phyloP scores from a whole-genome alignment of 2,888 invertebrate genomes.

The Ctenicera cuprea region DNA sequence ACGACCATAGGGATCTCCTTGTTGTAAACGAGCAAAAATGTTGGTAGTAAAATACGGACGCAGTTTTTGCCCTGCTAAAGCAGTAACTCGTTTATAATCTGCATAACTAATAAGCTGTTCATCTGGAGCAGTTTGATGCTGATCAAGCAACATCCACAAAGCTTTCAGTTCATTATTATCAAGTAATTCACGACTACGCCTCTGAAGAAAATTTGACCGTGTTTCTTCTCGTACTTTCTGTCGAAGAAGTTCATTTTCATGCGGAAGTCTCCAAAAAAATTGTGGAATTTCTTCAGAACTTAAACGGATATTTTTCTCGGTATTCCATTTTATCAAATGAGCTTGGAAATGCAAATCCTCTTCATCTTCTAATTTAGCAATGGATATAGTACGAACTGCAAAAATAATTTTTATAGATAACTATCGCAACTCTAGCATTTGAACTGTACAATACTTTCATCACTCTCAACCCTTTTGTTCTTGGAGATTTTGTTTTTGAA shows the following conservation, averaged over 20 bases:
- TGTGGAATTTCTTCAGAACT: conserved; percentile 81
- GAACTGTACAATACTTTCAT: no score
- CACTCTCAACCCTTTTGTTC: no score
- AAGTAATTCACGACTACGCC: conserved; percentile 87
- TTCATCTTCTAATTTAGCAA: conserved; percentile 64
- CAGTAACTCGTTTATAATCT: conserved; percentile 87
- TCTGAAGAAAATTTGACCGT: conserved; percentile 89
- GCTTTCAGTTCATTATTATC: conserved; percentile 90
- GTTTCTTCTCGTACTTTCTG: conserved; percentile 93
- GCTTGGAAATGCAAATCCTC: conserved; percentile 66
- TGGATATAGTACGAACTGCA: not conserved
- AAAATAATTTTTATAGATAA: not conserved
- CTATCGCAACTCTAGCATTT: no score
- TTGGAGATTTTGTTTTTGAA: no score
- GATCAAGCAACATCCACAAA: conserved; percentile 89
- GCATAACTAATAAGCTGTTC: conserved; percentile 91
- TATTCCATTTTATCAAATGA: conserved; percentile 61
- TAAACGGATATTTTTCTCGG: not conserved
- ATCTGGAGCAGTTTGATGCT: conserved; percentile 85
- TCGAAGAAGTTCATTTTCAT: conserved; percentile 84
- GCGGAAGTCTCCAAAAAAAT: conserved; percentile 86
- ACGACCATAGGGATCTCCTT: conserved; percentile 89
- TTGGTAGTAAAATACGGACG: conserved; percentile 87
- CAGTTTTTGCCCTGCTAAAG: conserved; percentile 78
- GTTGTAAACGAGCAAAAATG: conserved; percentile 91